Evolutionary conservation across 2,888 invertebrate genomes (phyloP).

Genomic region (Microplitis manilae): DNA sequence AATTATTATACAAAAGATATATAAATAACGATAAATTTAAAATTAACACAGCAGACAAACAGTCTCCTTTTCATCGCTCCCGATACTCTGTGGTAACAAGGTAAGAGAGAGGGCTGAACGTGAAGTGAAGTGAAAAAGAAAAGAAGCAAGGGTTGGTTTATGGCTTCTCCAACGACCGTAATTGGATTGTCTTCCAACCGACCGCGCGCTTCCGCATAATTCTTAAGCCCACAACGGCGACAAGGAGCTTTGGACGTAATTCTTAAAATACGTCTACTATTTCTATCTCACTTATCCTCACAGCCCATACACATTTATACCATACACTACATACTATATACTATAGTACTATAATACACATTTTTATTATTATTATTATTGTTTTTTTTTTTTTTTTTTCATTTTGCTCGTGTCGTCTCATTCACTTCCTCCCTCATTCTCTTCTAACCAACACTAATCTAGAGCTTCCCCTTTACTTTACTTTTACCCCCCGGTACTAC

Average conservation of each 20-base stretch:
- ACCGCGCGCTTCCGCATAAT: constrained; percentile 60
- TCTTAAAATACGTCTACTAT: constrained; percentile 39
- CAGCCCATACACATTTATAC: background rate
- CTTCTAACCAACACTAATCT: background rate
- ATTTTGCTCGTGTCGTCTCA: background rate
- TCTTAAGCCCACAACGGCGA: constrained; percentile 50
- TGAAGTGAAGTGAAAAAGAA: constrained; percentile 19
- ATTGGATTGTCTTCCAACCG: constrained; percentile 63
- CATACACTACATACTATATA: background rate
- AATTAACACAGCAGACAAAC: background rate
- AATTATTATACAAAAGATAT: background rate
- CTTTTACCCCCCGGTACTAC: constrained; percentile 9
- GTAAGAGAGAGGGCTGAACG: background rate
- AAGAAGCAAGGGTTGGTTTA: constrained; percentile 52
- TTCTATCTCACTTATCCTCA: background rate
- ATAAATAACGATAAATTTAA: background rate
- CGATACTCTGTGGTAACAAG: constrained; percentile 23
- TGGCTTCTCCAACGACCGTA: constrained; percentile 60
- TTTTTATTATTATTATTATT: background rate
- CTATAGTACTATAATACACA: background rate
- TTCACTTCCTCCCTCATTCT: background rate
- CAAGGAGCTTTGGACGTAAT: constrained; percentile 50
- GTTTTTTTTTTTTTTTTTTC: background rate
- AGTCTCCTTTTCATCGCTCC: constrained; percentile 4
- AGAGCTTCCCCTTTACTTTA: background rate